These are phyloP conservation scores for Tigriopus japonicus DNA, from an alignment of 1,140 invertebrate genomes.

Conservation along the genomic window DNA sequence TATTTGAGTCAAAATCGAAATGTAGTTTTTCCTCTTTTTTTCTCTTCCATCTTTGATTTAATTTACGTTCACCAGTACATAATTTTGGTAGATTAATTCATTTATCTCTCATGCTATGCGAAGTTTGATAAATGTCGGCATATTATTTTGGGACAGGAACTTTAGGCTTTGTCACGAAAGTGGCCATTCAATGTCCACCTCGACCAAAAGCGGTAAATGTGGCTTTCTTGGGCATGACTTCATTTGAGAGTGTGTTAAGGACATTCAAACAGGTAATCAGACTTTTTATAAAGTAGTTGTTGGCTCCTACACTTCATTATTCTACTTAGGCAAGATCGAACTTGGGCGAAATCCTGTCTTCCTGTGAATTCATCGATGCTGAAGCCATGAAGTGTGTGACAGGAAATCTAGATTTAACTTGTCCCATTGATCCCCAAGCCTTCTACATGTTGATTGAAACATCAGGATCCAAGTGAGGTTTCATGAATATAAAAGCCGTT, in stretches of 20 bases:
- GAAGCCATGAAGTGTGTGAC: constrained; percentile 39
- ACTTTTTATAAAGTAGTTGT: too few relatives aligned
- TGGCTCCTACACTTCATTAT: too few relatives aligned
- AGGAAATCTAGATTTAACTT: constrained; percentile 22
- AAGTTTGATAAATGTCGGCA: too few relatives aligned
- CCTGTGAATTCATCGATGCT: constrained; percentile 78
- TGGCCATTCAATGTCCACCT: constrained; percentile 62
- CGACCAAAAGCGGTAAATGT: constrained; percentile 56
- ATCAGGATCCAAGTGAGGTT: constrained; percentile 34
- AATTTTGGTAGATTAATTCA: too few relatives aligned
- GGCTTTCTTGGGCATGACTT: constrained; percentile 59
- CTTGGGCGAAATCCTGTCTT: constrained; percentile 73
- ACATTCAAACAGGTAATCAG: constrained; percentile 41
- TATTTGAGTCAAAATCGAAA: too few relatives aligned
- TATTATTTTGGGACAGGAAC: constrained; percentile 35
- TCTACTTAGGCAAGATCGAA: constrained; percentile 38
- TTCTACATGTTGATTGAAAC: constrained; percentile 87
- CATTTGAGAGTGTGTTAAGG: constrained; percentile 53
- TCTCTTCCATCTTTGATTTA: too few relatives aligned
- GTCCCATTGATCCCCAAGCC: constrained; percentile 40
- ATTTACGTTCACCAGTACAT: too few relatives aligned
- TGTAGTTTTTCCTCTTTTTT: too few relatives aligned
- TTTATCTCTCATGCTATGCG: too few relatives aligned
- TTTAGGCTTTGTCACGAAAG: constrained; percentile 76
- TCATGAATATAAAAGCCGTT: too few relatives aligned